These are phyloP conservation scores for Chydorus sphaericus DNA, from an alignment of 2,888 invertebrate genomes.

Conservation along the genomic window DNA sequence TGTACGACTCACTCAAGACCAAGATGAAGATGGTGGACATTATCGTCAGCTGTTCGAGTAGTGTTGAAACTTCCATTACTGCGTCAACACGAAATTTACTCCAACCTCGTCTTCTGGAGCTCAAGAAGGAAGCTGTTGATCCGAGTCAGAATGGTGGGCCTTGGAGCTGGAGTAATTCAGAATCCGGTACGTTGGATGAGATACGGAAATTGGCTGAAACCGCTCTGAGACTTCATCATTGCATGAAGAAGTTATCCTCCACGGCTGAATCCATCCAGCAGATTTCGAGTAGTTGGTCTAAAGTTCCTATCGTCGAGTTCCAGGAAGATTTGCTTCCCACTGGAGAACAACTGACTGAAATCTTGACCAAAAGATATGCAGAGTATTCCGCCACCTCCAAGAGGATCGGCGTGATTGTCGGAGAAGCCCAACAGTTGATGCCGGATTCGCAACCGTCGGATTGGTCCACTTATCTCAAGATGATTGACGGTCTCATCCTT, in stretches of 20 bases:
- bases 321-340: conserved; percentile 1
- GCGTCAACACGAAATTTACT: background rate
- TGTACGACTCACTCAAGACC: background rate
- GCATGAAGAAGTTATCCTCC: background rate
- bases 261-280: background rate
- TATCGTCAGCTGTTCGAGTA: conserved; percentile 2
- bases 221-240: background rate
- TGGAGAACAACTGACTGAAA: conserved; percentile 2
- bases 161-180: conserved; percentile 1
- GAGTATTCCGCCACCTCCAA: background rate
- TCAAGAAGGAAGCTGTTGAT: background rate
- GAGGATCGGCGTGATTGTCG: background rate
- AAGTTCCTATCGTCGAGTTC: conserved; percentile 1
- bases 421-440: conserved; percentile 3
- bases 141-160: background rate
- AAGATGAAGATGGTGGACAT: conserved; percentile 9
- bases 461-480: background rate
- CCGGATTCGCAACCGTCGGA: background rate
- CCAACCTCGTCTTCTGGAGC: background rate
- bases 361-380: conserved; percentile 1
- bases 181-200: background rate
- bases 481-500: background rate
- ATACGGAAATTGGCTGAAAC: background rate
- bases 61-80: background rate
- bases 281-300: background rate